These are phyloP conservation scores for Oreonectes daqikongensis DNA, from an alignment of 2,797 vertebrate genomes.

Conservation along the genomic window DNA sequence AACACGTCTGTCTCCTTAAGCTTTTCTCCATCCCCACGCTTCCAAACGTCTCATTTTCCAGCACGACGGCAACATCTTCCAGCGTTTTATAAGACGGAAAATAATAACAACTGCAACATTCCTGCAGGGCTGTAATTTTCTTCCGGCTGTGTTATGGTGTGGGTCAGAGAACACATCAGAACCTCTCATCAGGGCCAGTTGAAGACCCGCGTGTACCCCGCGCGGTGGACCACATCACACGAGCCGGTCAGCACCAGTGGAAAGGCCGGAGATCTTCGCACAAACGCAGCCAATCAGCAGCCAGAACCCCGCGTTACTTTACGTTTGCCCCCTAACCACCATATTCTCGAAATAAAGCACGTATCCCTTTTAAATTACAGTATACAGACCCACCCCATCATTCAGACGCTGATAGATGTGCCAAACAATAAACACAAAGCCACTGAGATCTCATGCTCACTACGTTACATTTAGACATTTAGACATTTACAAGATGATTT, in stretches of 20 bases:
- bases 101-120: slow-evolving; percentile 84
- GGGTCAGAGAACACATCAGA: slow-evolving; percentile 82
- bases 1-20: slow-evolving; percentile 47
- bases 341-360: slow-evolving; percentile 78
- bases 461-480: too few relatives aligned
- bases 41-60: slow-evolving; percentile 64
- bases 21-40: slow-evolving; percentile 59
- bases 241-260: slow-evolving; percentile 75
- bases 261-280: slow-evolving; percentile 77
- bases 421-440: slow-evolving; percentile 65
- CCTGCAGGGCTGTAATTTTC: slow-evolving; percentile 84
- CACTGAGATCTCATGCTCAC: background rate
- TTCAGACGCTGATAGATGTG: slow-evolving; percentile 70
- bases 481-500: too few relatives aligned
- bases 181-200: slow-evolving; percentile 75
- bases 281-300: slow-evolving; percentile 74
- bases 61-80: slow-evolving; percentile 70
- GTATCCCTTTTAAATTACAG: slow-evolving; percentile 81
- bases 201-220: slow-evolving; percentile 61
- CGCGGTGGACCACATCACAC: slow-evolving; percentile 80
- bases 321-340: slow-evolving; percentile 75
- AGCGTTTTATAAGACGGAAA: slow-evolving; percentile 76
- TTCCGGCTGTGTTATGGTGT: slow-evolving; percentile 84
- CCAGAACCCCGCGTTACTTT: slow-evolving; percentile 66
- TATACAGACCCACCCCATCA: slow-evolving; percentile 73